Base-by-base conservation (phyloP, 2,888 invertebrate genomes). In the Drosophila mettleri region DNA sequence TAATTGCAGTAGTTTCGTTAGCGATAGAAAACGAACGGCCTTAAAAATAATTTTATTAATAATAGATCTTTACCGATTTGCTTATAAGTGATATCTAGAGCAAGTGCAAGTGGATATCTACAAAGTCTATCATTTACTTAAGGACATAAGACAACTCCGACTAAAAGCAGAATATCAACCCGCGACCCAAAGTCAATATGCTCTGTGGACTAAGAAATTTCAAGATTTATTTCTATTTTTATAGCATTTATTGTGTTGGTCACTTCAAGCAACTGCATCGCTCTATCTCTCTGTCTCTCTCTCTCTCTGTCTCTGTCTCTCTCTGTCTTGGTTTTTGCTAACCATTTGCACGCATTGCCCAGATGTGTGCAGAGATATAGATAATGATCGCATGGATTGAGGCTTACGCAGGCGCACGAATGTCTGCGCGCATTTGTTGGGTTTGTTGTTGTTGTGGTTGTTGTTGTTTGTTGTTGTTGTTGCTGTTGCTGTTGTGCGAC, bases 371-470 rank as follows among this genome's bases (percentile, higher is more conserved):
- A 52, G 57, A 73, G 60, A 63, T 34, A 39, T 53, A 60, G 78
- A 78, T 75, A 78, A 73, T 39, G 63, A 78, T 78, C 74, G 78
- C 58, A 33, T 46, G 18, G 63, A 54, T 75, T 61, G 63, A 45
- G 82, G 77, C 65, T 78, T 87, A 87, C 82, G 82, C 82, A 87
- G 79, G 80, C 79, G 79, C 81, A 74, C 74, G 63, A 71, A 66
- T 80, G 76, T 76, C 81, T 79, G 72, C 69, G 70, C 53, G 55
- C 20, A 48, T 8, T 31, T 54, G 54, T 52, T 72, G 33, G 6
- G 34, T 7, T 24, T 36, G 57, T 69, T 66, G 66, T 33, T 36
- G 31, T 27, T 36, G 62, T 34, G 33, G 33, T n/a, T 57, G 46
- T 27, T 43, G 48, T 46, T 54, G 29, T 38, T n/a, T 57, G 46